Conservation (phyloP, 2,888 invertebrate genomes). For the Isotomurus palustris region DNA sequence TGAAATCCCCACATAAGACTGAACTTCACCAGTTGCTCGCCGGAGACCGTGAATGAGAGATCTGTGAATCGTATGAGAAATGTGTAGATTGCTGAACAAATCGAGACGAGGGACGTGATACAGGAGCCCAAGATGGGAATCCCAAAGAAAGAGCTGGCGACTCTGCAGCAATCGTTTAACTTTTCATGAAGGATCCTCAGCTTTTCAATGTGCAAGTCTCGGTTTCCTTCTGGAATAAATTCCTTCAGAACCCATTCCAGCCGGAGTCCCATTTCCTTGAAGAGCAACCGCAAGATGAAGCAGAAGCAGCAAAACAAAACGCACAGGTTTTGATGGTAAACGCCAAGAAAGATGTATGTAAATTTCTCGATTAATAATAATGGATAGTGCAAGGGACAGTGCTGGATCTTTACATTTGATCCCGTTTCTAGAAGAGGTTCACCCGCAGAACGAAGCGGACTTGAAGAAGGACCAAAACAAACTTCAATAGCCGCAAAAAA, state of each 20-base stretch:
- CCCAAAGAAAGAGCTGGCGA: constrained; percentile 19
- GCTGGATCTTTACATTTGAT: no score
- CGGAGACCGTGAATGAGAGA: constrained; percentile 1
- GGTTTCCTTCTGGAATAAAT: neutral
- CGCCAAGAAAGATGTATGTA: neutral
- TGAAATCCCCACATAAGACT: constrained; percentile 23
- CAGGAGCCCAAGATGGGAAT: constrained; percentile 13
- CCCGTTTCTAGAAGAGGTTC: neutral
- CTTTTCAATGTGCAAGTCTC: constrained; percentile 13
- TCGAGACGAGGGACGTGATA: constrained; percentile 14
- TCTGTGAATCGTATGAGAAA: constrained; percentile 13
- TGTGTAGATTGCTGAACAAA: constrained; percentile 17
- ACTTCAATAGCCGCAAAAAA: neutral
- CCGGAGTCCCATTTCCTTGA: constrained; percentile 15
- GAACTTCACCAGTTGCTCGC: constrained; percentile 9
- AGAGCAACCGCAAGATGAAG: constrained; percentile 15
- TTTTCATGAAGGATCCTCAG: constrained; percentile 19
- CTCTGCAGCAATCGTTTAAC: constrained; percentile 10
- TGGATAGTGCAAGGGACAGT: no score
- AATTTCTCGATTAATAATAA: neutral
- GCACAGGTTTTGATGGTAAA: constrained; percentile 10
- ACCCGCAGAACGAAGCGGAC: no score
- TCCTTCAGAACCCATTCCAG: constrained; percentile 7
- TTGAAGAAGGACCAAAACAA: no score
- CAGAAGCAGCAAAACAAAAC: constrained; percentile 20